These are phyloP conservation scores for Eupithecia centaureata DNA, from an alignment of 2,888 invertebrate species.

Conservation along the genomic window DNA sequence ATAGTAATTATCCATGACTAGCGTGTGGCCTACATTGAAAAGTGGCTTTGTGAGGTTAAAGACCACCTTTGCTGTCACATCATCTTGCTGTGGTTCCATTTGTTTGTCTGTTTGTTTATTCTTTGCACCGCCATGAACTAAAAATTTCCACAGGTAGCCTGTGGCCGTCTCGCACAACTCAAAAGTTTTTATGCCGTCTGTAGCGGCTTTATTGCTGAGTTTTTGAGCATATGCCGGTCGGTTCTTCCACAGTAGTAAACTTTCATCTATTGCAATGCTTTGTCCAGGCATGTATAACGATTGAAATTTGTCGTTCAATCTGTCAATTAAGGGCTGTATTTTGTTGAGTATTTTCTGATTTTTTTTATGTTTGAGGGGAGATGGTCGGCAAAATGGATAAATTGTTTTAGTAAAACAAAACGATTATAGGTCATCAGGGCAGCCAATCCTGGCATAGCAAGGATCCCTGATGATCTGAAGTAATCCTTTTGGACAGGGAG, in stretches of 20 bases:
- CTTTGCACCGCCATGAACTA: background rate
- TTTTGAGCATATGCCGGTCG: background rate
- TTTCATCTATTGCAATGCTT: background rate
- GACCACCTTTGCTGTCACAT: slow-evolving; percentile 3
- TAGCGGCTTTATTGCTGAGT: slow-evolving; percentile 2
- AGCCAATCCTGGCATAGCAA: background rate
- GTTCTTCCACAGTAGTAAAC: background rate
- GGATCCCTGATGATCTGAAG: background rate
- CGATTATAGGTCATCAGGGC: too few species aligned
- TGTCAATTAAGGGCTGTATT: slow-evolving; percentile 2
- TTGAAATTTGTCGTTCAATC: background rate
- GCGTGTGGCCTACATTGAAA: slow-evolving; percentile 38
- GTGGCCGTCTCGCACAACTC: slow-evolving; percentile 2
- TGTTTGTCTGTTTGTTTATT: background rate
- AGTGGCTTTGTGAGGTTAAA: too few species aligned
- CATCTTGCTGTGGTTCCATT: background rate
- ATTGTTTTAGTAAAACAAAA: too few species aligned
- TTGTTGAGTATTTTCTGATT: background rate
- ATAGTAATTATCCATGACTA: slow-evolving; percentile 49
- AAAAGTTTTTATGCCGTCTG: background rate
- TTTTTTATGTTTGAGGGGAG: background rate
- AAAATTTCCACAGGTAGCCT: slow-evolving; percentile 7
- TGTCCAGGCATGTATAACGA: slow-evolving; percentile 2
- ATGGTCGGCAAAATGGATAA: background rate
- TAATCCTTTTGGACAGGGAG: slow-evolving; percentile 3